Conservation (phyloP, 2,797 vertebrate genomes). For the Notamacropus eugenii region DNA sequence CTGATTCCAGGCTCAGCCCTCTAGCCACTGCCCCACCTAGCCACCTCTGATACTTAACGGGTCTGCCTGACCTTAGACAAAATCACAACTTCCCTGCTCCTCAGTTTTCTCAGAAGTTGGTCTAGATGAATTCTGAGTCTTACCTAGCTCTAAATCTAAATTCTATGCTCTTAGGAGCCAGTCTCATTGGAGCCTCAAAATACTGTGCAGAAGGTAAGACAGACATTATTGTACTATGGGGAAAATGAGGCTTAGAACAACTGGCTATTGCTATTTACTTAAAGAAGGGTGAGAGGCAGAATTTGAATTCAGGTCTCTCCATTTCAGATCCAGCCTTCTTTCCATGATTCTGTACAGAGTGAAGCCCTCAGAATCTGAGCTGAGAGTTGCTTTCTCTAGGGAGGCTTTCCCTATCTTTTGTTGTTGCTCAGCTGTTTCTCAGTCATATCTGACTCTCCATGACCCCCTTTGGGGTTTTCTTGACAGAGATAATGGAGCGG, state of each 20-base stretch:
- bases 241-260: neutral
- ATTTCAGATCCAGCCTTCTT: neutral
- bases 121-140: neutral
- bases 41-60: neutral
- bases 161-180: neutral
- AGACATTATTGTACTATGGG: neutral
- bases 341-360: neutral
- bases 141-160: neutral
- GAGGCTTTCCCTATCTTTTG: neutral
- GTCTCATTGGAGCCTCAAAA: neutral
- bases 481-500: neutral
- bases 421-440: neutral
- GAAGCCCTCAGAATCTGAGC: neutral
- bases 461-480: neutral
- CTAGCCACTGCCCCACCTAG: neutral
- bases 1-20: neutral
- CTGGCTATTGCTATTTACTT: neutral
- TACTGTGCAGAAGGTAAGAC: neutral
- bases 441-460: neutral
- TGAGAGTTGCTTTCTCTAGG: neutral
- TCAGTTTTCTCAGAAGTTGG: neutral
- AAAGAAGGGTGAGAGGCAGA: neutral
- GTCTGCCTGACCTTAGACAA: neutral
- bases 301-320: neutral
- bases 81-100: neutral